Conservation (phyloP, 2,888 invertebrate species). For the Chamaedrilus cognettii region DNA sequence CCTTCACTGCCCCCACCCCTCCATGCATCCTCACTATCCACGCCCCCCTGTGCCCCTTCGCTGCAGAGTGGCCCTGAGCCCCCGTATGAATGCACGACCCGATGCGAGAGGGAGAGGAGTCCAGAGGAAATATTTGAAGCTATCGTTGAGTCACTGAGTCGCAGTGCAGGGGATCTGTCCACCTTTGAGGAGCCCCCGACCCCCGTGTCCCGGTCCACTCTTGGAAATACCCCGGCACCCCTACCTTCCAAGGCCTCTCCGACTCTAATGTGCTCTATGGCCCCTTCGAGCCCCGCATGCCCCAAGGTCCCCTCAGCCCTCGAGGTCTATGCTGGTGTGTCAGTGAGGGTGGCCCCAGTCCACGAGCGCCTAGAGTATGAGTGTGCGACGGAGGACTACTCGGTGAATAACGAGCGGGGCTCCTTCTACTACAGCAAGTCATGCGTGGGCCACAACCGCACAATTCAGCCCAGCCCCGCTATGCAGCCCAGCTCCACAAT, state of each 20-base stretch:
- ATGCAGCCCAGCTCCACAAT: no score
- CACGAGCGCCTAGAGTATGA: not conserved
- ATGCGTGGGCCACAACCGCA: no score
- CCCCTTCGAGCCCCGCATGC: not conserved
- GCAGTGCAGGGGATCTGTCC: not conserved
- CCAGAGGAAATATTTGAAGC: conserved; percentile 18
- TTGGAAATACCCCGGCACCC: no score
- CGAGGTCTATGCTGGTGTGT: not conserved
- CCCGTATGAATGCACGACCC: not conserved
- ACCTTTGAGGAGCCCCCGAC: not conserved
- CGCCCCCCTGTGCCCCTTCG: not conserved
- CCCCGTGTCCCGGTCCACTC: no score
- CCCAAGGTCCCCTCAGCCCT: no score
- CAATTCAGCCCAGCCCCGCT: no score
- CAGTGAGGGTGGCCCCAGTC: not conserved
- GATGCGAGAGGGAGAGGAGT: not conserved
- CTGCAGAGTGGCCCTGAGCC: not conserved
- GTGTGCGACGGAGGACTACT: not conserved
- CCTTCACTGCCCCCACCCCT: not conserved
- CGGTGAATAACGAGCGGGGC: conserved; percentile 10
- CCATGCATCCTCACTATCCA: not conserved
- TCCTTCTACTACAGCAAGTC: conserved; percentile 16
- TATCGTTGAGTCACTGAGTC: conserved; percentile 9
- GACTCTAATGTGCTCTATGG: no score
- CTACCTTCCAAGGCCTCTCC: no score